These are phyloP conservation scores for Hafferia zeledoni DNA, from an alignment of 2,797 vertebrate species.

Conservation along the genomic window DNA sequence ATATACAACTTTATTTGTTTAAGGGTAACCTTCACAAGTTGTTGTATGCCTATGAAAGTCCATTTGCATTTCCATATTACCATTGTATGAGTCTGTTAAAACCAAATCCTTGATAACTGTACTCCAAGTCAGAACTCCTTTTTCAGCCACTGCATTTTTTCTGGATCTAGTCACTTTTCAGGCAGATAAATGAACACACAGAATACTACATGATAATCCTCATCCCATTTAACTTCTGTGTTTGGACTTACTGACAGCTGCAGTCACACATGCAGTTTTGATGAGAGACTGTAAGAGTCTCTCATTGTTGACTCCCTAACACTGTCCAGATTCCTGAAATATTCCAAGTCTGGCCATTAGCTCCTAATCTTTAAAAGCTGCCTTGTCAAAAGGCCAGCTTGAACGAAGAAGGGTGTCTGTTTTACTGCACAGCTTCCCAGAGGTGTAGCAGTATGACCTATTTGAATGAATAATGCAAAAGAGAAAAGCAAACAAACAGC, in stretches of 20 bases:
- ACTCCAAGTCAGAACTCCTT: neutral
- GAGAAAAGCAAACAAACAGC: neutral
- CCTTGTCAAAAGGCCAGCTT: neutral
- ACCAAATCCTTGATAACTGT: neutral
- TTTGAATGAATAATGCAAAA: neutral
- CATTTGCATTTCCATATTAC: neutral
- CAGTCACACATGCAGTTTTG: neutral
- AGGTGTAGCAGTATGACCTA: neutral
- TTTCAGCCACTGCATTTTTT: neutral
- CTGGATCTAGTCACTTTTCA: neutral
- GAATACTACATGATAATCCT: neutral
- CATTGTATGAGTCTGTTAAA: neutral
- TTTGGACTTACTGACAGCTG: constrained; percentile 18
- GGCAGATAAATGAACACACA: neutral
- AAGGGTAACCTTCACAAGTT: neutral
- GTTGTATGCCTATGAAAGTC: neutral
- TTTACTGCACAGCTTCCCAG: constrained; percentile 7
- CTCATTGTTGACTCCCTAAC: neutral
- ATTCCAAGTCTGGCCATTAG: neutral
- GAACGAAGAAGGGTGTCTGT: neutral
- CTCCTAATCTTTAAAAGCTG: constrained; percentile 33
- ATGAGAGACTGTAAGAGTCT: neutral
- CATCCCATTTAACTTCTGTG: neutral
- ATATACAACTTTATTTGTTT: neutral
- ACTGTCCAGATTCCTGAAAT: neutral